Evolutionary conservation across 2,113 vertebrate species (phyloP).

Genomic region (Bubalus kerabau): DNA sequence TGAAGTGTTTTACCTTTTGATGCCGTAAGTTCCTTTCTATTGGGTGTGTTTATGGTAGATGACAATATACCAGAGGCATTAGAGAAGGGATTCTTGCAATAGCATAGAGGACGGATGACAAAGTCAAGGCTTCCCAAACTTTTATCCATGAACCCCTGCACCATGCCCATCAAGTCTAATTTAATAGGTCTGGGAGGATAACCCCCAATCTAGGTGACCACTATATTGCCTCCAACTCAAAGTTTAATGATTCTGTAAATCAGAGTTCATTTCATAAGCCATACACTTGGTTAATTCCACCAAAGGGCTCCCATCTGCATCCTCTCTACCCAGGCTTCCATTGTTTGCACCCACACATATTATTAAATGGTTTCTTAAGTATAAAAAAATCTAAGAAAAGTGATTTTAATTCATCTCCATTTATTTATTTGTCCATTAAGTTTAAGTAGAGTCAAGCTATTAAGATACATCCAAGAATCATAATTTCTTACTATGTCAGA

Average conservation of each 20-base stretch:
- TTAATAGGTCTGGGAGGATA: not conserved
- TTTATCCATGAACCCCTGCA: not conserved
- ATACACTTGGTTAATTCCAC: not conserved
- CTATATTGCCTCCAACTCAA: not conserved
- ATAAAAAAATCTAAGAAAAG: slow-evolving; percentile 4
- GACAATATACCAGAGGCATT: not conserved
- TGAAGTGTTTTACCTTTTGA: not conserved
- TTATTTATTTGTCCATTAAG: slow-evolving; percentile 30
- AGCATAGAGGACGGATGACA: not conserved
- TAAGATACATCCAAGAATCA: not conserved
- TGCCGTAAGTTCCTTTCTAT: not conserved
- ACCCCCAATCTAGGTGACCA: not conserved
- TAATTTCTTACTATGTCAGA: not conserved
- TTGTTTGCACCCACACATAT: not conserved
- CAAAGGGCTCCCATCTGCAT: not conserved
- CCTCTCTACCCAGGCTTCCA: not conserved
- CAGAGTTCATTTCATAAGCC: not conserved
- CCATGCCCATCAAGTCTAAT: not conserved
- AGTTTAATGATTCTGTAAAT: slow-evolving; percentile 42
- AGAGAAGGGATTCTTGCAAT: not conserved
- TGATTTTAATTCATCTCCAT: not conserved
- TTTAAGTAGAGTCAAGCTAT: not conserved
- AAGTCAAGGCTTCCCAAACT: not conserved
- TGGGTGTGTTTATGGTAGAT: not conserved
- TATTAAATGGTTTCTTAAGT: slow-evolving; percentile 8